Base-by-base conservation (phyloP, 1,140 invertebrate genomes). In the Himalopsyche phryganea region DNA sequence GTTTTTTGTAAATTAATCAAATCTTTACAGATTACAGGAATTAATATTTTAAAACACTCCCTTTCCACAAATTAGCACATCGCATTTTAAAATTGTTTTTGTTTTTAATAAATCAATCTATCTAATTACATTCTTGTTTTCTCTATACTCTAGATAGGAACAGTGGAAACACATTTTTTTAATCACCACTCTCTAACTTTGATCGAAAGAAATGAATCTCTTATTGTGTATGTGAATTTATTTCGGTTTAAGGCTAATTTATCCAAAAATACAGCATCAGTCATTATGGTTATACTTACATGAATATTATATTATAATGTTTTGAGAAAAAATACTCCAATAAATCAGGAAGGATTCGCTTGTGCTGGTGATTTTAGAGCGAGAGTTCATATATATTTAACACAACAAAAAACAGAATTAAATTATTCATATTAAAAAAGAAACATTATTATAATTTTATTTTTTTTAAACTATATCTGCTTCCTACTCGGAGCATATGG, bases 201-300 rank as follows among this genome's bases (percentile, higher is more conserved):
- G 23, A 47, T 55, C 52, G 17, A 17, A 36, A 17, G n/a, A 28
- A 54, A 46, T 54, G 47, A 19, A 23, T 49, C 48, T 49, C 46
- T 46, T 54, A 46, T 9, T 9, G 13, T 56, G 19, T 13, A 41
- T 11, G 32, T 40, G 35, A 50, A 45, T 50, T 54, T 54, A 54
- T 15, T 54, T 60, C 36, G 53, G 17, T 38, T 63, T 58, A 63
- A 63, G 61, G 61, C 61, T 63, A 63, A 63, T 59, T 55, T 58
- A 28, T 63, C 56, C 55, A 63, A 63, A 61, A 63, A 58, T 62
- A 63, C 50, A 58, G 58, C 61, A 59, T 63, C 61, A 63, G 61
- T 63, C 61, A 55, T 58, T 42, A 50, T 32, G 40, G 48, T 62
- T 58, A 46, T 58, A 55, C 54, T 59, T 62, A 48, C 52, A 62